Conservation (phyloP, 1,140 invertebrate species). For the Drosophila serrata region DNA sequence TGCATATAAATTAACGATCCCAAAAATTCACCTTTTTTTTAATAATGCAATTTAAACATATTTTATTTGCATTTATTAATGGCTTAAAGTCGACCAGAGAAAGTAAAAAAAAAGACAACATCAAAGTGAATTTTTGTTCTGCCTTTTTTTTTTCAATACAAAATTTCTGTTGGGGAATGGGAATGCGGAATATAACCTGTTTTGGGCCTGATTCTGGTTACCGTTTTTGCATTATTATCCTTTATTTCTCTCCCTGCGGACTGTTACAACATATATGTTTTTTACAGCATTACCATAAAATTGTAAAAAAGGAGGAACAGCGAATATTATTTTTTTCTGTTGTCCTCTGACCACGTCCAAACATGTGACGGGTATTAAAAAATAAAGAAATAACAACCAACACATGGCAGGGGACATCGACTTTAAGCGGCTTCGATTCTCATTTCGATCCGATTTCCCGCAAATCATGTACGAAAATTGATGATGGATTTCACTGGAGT, state of each 20-base stretch:
- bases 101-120: slow-evolving; percentile 45
- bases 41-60: slow-evolving; percentile 83
- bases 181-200: slow-evolving; percentile 20
- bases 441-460: slow-evolving; percentile 62
- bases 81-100: slow-evolving; percentile 27
- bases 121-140: slow-evolving; percentile 71
- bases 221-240: slow-evolving; percentile 70
- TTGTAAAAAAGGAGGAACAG: slow-evolving; percentile 57
- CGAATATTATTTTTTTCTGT: slow-evolving; percentile 36
- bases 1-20: slow-evolving; percentile 82
- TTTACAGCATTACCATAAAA: slow-evolving; percentile 82
- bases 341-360: slow-evolving; percentile 69
- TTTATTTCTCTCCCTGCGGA: slow-evolving; percentile 55
- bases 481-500: slow-evolving; percentile 48
- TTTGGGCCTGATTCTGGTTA: slow-evolving; percentile 37
- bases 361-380: slow-evolving; percentile 81
- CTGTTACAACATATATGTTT: slow-evolving; percentile 82
- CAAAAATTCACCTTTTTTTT: slow-evolving; percentile 65
- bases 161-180: slow-evolving; percentile 43
- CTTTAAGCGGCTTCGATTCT: slow-evolving; percentile 74
- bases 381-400: slow-evolving; percentile 35
- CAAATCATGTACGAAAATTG: slow-evolving; percentile 84
- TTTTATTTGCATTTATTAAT: slow-evolving; percentile 84
- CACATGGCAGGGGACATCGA: slow-evolving; percentile 58
- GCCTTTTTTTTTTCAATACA: slow-evolving; percentile 67